Base-by-base conservation (phyloP, 2,888 invertebrate species). In the Saturnia japonica region DNA sequence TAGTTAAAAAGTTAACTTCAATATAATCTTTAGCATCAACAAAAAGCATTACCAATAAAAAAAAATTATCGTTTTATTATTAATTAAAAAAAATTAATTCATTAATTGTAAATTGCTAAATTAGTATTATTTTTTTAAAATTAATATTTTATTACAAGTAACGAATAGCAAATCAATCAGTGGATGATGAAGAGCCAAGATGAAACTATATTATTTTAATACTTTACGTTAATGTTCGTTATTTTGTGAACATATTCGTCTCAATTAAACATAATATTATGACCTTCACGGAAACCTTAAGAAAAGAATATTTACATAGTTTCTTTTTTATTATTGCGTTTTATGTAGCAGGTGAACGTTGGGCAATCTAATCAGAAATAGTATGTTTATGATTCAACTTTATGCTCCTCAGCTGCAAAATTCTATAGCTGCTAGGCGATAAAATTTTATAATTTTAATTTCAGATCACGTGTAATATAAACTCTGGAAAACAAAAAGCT, bases 361-460 rank as follows among this genome's bases (percentile, higher is more conserved):
- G 80, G 71, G 80, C 75, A 82, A 84, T 78, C 79, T 86, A 84
- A 89, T 89, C 88, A 85, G 80, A 88, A 90, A 89, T 86, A 85
- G 84, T 87, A 83, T 79, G 84, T 88, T 90, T 89, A 88, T 87
- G 88, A 87, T 84, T 84, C 76, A 72, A 84, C 82, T 90, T 90
- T 89, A 90, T 85, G 84, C 76, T 82, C 79, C 77, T 82, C 77
- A 77, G 80, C 89, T 89, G 86, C 86, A 82, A 88, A 88, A 88
- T 84, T 81, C 80, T 86, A 88, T 84, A 81, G 81, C 77, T 76
- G 73, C 72, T 73, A 75, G 70, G 77, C 82, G 73, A 85, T 88
- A 85, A 60, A 60, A 60, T 0, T 60, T 60, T 60, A 60, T 60
- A 60, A 60, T 60, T 60, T 60, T 60, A 60, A 28, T 14, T 14